phyloP scores from a whole-genome alignment of 2,797 vertebrate genomes.

The Hypotaenidia okinawae region DNA sequence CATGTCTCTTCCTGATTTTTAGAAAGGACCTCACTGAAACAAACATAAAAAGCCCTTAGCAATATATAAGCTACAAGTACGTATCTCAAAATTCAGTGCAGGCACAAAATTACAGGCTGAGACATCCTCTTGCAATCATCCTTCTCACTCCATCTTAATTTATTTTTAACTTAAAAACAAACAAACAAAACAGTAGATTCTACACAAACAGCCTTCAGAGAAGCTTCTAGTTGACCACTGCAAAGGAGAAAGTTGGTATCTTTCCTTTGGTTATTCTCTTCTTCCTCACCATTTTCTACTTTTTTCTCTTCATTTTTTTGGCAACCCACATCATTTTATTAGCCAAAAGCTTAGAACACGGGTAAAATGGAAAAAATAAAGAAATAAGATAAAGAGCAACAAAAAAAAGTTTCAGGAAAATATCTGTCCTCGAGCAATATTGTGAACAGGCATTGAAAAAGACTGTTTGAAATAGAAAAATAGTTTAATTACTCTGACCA shows the following conservation, averaged over 20 bases:
- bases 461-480: background rate
- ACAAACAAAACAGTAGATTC: background rate
- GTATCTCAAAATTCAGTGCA: background rate
- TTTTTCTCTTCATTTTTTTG: background rate
- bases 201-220: background rate
- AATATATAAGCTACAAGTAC: background rate
- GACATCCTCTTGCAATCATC: background rate
- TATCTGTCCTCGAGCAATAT: background rate
- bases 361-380: background rate
- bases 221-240: background rate
- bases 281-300: background rate
- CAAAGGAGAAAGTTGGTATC: background rate
- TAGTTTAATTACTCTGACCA: background rate
- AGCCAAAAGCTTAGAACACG: background rate
- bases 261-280: background rate
- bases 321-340: background rate
- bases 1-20: background rate
- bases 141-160: background rate
- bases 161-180: background rate
- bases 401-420: background rate
- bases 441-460: background rate
- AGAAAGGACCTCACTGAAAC: background rate
- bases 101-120: background rate
- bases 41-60: background rate
- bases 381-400: background rate